Evolutionary conservation across 2,797 vertebrate genomes (phyloP), one percentile per base, ranked within the genome.

Genomic region (Acanthopagrus latus): DNA sequence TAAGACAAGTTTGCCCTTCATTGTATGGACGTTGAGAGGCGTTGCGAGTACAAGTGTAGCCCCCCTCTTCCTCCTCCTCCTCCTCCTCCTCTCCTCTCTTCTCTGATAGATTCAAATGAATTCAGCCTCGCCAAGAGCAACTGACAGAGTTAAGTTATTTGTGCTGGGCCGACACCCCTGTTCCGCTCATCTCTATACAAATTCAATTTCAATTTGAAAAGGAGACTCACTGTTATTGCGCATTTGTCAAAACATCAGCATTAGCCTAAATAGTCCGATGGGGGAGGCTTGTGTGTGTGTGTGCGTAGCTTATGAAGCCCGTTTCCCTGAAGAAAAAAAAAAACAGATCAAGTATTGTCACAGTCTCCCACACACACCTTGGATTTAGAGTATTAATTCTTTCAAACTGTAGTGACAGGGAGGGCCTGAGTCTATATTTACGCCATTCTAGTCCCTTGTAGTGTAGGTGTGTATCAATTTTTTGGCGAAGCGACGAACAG

Each of bases 21-120:
- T 20, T 58, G 27, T 46, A 25, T 10, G 64, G 27, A 75, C 55
- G 54, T 71, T 50, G 75, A 11, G 64, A 66, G 29, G 43, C 60
- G 55, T 12, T 67, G 46, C 63, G 74, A 78, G 59, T 60, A 46
- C 5, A 55, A 83, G 64, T 63, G 62, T 44, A 17, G 69, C 64
- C 78, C 48, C 51, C 57, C 43, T 48, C 59, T 69, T 76, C 44
- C 52, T 44, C 56, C 75, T 41, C 51, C 43, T 48, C 51, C 43
- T 48, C 59, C 69, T 76, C 43, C 56, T 41, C 56, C 74, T 23
- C 51, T 65, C 57, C 51, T 64, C 78, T 66, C 44, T 72, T 43
- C 81, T 64, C 51, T 89, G 88, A 92, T 78, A 71, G 76, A 93
- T 92, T 93, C 80, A 88, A 91, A 94, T 92, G 67, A 88, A 93